A percentile compares a stretch with the other conserved stretches of the same genome.
Evolutionary conservation across 1,140 invertebrate species (phyloP).

Genomic region (Tachypleus tridentatus): DNA sequence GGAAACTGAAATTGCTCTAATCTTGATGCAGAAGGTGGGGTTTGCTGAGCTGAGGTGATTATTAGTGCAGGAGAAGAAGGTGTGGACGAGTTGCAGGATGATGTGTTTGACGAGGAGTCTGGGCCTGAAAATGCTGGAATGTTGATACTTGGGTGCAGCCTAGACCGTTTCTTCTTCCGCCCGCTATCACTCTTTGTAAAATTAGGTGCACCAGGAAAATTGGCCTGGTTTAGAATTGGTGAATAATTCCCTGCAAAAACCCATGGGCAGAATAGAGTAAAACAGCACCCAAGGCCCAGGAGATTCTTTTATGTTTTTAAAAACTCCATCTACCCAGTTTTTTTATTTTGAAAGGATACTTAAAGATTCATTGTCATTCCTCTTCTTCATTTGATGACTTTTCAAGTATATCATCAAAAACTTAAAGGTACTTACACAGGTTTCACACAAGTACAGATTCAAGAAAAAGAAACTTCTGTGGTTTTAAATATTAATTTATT

Average conservation of each 20-base stretch:
- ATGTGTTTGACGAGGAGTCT: constrained; percentile 86
- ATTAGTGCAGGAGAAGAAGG: constrained; percentile 82
- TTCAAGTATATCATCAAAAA: too few species aligned
- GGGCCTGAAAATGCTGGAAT: constrained; percentile 33
- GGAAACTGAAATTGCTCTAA: constrained; percentile 74
- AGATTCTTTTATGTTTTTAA: too few species aligned
- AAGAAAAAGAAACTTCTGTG: too few species aligned
- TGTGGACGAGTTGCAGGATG: constrained; percentile 90
- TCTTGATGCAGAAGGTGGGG: constrained; percentile 40
- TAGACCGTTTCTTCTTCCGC: constrained; percentile 12
- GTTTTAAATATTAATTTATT: too few species aligned
- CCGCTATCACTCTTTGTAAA: constrained; percentile 15
- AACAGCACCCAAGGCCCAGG: too few species aligned
- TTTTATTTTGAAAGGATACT: too few species aligned
- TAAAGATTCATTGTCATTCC: too few species aligned
- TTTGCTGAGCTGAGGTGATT: constrained; percentile 37
- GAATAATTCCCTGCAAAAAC: constrained; percentile 19
- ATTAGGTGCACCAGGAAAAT: constrained; percentile 13
- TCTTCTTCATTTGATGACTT: too few species aligned
- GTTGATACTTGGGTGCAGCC: constrained; percentile 13
- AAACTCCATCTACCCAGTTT: too few species aligned
- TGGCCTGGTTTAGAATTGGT: constrained; percentile 12
- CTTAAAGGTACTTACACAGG: too few species aligned
- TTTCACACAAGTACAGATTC: too few species aligned
- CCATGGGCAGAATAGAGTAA: too few species aligned